A percentile compares a stretch with the other conserved stretches of the same genome.
Conservation (phyloP, 2,888 invertebrate species). For the Empis livida region DNA sequence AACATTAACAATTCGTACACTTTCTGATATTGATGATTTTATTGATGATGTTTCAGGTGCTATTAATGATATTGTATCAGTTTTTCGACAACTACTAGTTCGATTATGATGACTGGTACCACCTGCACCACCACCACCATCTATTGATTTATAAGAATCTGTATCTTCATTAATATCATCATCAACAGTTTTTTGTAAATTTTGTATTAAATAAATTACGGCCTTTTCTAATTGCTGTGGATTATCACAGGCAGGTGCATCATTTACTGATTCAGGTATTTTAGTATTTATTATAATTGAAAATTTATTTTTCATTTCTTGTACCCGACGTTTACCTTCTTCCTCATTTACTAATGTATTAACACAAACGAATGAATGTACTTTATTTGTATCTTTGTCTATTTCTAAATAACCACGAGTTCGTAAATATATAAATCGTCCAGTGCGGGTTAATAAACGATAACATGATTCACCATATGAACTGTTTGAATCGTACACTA, state of each 20-base stretch:
- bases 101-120: conserved; percentile 5
- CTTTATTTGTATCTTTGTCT: conserved; percentile 58
- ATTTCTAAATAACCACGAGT: conserved; percentile 76
- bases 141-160: conserved; percentile 7
- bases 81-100: not conserved
- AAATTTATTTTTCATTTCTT: conserved; percentile 68
- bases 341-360: conserved; percentile 63
- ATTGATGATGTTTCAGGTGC: conserved; percentile 33
- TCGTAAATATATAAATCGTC: conserved; percentile 72
- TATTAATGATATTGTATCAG: conserved; percentile 25
- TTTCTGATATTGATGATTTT: conserved; percentile 33
- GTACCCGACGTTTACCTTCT: conserved; percentile 58
- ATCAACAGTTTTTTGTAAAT: conserved; percentile 26
- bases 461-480: conserved; percentile 80
- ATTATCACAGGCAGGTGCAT: conserved; percentile 50
- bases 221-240: conserved; percentile 57
- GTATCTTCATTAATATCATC: conserved; percentile 10
- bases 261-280: conserved; percentile 31
- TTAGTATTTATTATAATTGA: conserved; percentile 51
- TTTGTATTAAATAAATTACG: conserved; percentile 53
- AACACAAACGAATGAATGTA: conserved; percentile 76
- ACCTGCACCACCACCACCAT: conserved; percentile 13
- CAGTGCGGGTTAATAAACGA: conserved; percentile 64
- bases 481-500: conserved; percentile 75
- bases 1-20: conserved; percentile 33